Percentiles rank a stretch among this genome's conserved stretches.
Evolutionary conservation across 2,113 vertebrate species (phyloP).

Genomic region (Desmodus rotundus): DNA sequence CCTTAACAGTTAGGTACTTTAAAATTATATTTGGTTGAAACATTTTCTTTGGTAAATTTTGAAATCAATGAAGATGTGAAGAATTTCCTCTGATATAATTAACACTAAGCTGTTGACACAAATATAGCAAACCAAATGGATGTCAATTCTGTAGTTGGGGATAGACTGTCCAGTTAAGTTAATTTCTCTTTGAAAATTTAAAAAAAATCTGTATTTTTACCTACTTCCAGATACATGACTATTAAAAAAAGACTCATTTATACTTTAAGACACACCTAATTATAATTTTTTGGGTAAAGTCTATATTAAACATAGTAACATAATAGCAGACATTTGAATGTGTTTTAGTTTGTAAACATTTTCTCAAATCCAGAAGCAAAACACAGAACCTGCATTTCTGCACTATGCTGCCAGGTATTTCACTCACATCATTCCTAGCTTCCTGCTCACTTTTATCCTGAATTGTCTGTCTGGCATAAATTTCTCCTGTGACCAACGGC

Average conservation of each 20-base stretch:
- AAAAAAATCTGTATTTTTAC: slow-evolving; percentile 17
- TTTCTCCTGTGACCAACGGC: slow-evolving; percentile 2
- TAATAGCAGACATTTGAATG: slow-evolving; percentile 14
- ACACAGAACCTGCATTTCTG: background rate
- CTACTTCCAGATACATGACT: slow-evolving; percentile 6
- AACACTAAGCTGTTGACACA: slow-evolving; percentile 38
- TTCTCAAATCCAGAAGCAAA: slow-evolving; percentile 43
- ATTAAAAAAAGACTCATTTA: background rate
- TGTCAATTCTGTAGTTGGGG: background rate
- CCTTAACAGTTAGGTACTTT: slow-evolving; percentile 21
- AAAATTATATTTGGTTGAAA: slow-evolving; percentile 49
- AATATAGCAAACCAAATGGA: slow-evolving; percentile 46
- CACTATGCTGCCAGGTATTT: slow-evolving; percentile 33
- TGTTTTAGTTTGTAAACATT: slow-evolving; percentile 58
- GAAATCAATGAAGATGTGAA: slow-evolving; percentile 25
- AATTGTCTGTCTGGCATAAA: slow-evolving; percentile 15
- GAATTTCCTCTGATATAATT: background rate
- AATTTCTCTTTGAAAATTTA: slow-evolving; percentile 45
- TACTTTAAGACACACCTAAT: slow-evolving; percentile 4
- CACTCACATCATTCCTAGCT: background rate
- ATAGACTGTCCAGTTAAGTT: slow-evolving; percentile 35
- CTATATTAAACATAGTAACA: slow-evolving; percentile 8
- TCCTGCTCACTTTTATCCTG: background rate
- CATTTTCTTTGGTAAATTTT: slow-evolving; percentile 69
- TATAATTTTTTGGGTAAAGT: slow-evolving; percentile 11